Evolutionary conservation across 2,113 vertebrate species (phyloP).

Genomic region (Hyaena hyaena): DNA sequence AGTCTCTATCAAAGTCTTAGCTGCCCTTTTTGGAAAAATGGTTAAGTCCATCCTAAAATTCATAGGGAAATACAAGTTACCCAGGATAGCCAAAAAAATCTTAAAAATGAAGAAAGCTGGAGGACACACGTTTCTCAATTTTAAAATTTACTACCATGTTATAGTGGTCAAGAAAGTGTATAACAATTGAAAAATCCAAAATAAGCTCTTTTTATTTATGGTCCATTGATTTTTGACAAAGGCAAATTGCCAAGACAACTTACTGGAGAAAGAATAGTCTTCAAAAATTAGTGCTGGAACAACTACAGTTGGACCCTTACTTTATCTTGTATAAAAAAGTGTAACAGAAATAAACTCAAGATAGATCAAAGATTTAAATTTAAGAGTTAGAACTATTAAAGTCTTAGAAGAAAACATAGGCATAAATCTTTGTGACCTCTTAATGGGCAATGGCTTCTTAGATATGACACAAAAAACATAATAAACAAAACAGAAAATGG

Average conservation of each 20-base stretch:
- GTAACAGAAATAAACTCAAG: not conserved
- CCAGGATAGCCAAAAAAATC: not conserved
- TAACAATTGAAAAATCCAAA: not conserved
- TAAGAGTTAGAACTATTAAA: not conserved
- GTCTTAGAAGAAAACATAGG: not conserved
- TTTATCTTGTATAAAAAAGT: not conserved
- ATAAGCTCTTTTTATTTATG: not conserved
- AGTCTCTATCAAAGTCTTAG: not conserved
- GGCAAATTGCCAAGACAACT: not conserved
- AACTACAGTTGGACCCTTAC: not conserved
- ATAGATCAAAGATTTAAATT: not conserved
- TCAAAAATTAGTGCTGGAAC: not conserved
- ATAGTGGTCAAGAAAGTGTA: not conserved
- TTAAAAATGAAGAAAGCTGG: too few relatives aligned
- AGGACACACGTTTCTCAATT: too few relatives aligned
- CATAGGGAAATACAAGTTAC: not conserved
- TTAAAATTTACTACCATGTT: too few relatives aligned
- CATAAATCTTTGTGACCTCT: not conserved
- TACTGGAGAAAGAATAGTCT: not conserved
- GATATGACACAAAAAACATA: not conserved
- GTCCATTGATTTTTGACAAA: not conserved
- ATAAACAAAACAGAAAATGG: not conserved
- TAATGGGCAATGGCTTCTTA: not conserved
- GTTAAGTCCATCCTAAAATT: not conserved
- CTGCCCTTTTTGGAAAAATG: not conserved